phyloP scores from a whole-genome alignment of 37 sponge, comb jelly and placozoan genomes.

The Aphrocallistes beatrix region DNA sequence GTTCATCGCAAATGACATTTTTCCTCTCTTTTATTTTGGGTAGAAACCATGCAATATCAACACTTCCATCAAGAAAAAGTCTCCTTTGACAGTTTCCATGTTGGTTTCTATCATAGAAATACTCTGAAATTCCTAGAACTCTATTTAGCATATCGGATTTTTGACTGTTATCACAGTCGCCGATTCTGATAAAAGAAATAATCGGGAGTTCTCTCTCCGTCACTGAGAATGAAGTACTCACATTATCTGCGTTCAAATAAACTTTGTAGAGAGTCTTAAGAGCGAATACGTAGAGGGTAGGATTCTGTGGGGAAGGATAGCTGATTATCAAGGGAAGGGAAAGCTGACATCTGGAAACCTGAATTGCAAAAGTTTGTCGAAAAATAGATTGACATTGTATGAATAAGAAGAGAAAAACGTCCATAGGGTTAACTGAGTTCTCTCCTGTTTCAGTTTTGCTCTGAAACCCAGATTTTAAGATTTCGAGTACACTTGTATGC shows the following conservation, averaged over 20 bases:
- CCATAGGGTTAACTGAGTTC: background rate
- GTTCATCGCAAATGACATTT: background rate
- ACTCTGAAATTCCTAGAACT: background rate
- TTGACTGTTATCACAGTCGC: background rate
- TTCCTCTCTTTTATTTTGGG: constrained; percentile 11
- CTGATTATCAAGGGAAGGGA: constrained; percentile 21
- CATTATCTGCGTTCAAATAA: background rate
- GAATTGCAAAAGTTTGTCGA: background rate
- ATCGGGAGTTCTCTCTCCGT: constrained; percentile 15
- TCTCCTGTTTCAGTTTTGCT: background rate
- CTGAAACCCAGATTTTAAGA: background rate
- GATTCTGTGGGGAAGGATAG: constrained; percentile 11
- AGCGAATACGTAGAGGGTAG: constrained; percentile 18
- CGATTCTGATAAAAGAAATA: constrained; percentile 30
- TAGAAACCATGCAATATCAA: constrained; percentile 29
- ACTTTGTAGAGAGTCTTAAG: constrained; percentile 22
- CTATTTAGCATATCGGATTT: constrained; percentile 30
- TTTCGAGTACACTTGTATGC: background rate
- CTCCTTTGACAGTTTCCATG: background rate
- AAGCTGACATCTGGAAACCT: constrained; percentile 25
- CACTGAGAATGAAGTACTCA: background rate
- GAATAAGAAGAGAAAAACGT: background rate
- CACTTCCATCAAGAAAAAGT: constrained; percentile 15
- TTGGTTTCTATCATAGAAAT: constrained; percentile 25
- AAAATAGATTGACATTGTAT: background rate